Evolutionary conservation across 2,113 vertebrate species (phyloP).

Genomic region (Turdus rufiventris): DNA sequence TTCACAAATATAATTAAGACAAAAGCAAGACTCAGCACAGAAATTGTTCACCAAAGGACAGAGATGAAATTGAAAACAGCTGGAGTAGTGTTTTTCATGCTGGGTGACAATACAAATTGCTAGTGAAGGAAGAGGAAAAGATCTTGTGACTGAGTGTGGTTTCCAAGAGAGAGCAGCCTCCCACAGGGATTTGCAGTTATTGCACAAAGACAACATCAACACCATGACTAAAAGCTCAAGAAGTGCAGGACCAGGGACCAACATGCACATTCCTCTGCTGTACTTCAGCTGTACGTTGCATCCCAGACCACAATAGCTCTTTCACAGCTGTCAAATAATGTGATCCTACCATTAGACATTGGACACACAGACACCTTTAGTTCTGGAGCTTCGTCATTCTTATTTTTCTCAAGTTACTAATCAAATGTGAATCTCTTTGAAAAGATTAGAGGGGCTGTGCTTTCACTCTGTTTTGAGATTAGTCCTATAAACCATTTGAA

Average conservation of each 20-base stretch:
- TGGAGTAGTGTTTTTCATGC: neutral
- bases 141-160: neutral
- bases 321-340: neutral
- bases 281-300: neutral
- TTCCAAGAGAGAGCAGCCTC: neutral
- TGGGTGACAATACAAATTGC: neutral
- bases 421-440: neutral
- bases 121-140: neutral
- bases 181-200: neutral
- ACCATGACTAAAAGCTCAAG: neutral
- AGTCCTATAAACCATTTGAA: neutral
- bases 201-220: fast-evolving
- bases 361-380: neutral
- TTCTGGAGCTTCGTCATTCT: neutral
- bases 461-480: neutral
- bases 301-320: neutral
- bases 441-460: neutral
- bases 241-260: neutral
- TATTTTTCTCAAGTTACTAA: neutral
- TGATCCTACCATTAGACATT: neutral
- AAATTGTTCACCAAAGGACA: neutral
- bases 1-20: neutral
- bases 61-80: neutral
- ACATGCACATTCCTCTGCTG: neutral
- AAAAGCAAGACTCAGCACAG: neutral